Conservation (phyloP, 2,888 invertebrate species). For the Zygaena filipendulae region DNA sequence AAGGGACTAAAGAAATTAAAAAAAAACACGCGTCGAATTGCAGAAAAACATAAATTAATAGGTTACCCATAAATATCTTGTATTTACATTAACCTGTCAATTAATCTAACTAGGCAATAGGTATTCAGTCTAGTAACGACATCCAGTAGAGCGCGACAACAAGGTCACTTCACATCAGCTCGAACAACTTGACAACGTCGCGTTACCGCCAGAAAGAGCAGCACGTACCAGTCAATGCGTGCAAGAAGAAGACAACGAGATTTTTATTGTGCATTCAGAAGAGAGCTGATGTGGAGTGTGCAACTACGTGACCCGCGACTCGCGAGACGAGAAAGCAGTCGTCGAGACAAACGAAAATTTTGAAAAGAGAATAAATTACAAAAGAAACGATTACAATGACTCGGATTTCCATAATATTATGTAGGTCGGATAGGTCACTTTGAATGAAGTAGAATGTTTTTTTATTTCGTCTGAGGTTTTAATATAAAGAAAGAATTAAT, state of each 20-base stretch:
- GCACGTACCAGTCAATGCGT: slow-evolving; percentile 10
- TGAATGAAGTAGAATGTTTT: no score
- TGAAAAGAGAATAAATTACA: slow-evolving; percentile 52
- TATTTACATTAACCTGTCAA: slow-evolving; percentile 36
- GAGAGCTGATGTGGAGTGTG: slow-evolving; percentile 55
- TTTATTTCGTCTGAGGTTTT: no score
- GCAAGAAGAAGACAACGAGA: slow-evolving; percentile 32
- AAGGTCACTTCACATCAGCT: slow-evolving; percentile 43
- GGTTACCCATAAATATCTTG: slow-evolving; percentile 29
- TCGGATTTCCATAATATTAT: no score
- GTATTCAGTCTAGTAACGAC: no score
- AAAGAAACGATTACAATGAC: no score
- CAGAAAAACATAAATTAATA: slow-evolving; percentile 22
- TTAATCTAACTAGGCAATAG: slow-evolving; percentile 27
- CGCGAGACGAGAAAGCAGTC: slow-evolving; percentile 60
- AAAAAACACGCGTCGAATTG: no score
- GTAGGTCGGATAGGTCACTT: no score
- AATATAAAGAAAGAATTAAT: no score
- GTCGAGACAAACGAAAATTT: slow-evolving; percentile 45
- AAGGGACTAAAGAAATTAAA: no score
- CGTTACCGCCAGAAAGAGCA: slow-evolving; percentile 27
- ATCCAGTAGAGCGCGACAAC: slow-evolving; percentile 41
- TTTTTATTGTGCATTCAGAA: slow-evolving; percentile 54
- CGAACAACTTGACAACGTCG: slow-evolving; percentile 44
- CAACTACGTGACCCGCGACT: slow-evolving; percentile 58